A percentile compares a stretch with the other conserved stretches of the same genome.
Conservation (phyloP, 2,888 invertebrate species). For the Thera britannica region DNA sequence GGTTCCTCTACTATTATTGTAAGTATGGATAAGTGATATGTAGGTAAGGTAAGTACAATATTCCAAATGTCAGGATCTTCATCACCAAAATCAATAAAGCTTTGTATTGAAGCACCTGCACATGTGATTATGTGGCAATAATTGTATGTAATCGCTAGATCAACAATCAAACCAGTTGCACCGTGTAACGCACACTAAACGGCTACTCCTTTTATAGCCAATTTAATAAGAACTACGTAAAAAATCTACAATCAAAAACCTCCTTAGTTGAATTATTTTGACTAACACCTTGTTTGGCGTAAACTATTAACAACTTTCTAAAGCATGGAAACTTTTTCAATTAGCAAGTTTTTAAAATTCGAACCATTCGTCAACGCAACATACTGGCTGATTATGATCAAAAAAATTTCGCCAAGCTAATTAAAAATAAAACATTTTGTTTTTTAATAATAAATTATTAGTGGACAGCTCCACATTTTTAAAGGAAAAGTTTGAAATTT, state of each 20-base stretch:
- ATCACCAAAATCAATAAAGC: constrained; percentile 2
- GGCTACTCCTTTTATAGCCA: constrained; percentile 9
- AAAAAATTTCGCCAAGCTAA: not conserved
- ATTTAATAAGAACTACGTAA: constrained; percentile 8
- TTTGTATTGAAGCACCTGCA: constrained; percentile 15
- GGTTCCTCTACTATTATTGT: too few relatives aligned
- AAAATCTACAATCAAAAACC: not conserved
- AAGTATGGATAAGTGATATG: too few relatives aligned
- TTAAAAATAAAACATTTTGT: constrained; percentile 7
- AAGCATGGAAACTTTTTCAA: not conserved
- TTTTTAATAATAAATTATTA: not conserved
- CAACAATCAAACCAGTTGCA: constrained; percentile 16
- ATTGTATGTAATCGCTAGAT: constrained; percentile 14
- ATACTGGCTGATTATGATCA: constrained; percentile 4
- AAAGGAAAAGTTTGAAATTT: not conserved
- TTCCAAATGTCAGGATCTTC: not conserved
- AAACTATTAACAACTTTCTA: not conserved
- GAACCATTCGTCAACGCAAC: not conserved
- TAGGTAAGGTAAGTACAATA: too few relatives aligned
- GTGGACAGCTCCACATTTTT: constrained; percentile 1
- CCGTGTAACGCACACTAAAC: not conserved
- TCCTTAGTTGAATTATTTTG: too few relatives aligned
- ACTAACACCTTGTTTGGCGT: too few relatives aligned
- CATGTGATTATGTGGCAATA: constrained; percentile 17
- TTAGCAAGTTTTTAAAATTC: not conserved